Evolutionary conservation across 2,797 vertebrate species (phyloP).

Genomic region (Periparus ater): DNA sequence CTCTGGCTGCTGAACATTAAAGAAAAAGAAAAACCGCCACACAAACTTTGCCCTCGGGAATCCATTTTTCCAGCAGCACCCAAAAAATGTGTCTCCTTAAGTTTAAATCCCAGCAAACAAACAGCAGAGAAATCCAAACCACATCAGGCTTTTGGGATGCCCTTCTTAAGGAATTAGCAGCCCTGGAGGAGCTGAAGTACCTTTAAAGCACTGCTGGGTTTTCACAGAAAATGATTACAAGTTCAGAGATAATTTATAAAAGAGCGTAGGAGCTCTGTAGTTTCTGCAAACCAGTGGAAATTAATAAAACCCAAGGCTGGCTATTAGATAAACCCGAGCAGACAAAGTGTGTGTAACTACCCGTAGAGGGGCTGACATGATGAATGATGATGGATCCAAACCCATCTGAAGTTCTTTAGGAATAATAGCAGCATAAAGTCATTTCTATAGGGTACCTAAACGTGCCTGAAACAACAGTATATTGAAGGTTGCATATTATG

Average conservation of each 20-base stretch:
- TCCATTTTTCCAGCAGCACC: neutral
- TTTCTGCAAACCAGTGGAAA: conserved; percentile 27
- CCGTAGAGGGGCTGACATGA: conserved; percentile 23
- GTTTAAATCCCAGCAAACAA: neutral
- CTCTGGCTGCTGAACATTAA: neutral
- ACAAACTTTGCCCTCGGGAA: neutral
- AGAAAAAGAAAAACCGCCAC: neutral
- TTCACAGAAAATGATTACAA: neutral
- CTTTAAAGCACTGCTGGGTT: neutral
- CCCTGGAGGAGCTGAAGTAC: neutral
- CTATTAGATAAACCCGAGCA: conserved; percentile 14
- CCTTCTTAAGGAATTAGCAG: neutral
- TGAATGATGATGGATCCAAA: conserved; percentile 36
- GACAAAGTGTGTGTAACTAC: conserved; percentile 20
- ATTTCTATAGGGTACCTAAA: conserved; percentile 7
- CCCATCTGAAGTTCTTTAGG: conserved; percentile 17
- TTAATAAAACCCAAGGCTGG: conserved; percentile 36
- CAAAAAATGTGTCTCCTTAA: neutral
- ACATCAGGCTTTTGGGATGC: neutral
- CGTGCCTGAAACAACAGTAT: neutral
- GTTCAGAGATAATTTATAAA: neutral
- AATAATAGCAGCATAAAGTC: conserved; percentile 8
- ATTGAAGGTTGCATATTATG: neutral
- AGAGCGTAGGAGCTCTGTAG: neutral
- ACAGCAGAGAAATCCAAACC: neutral